Evolutionary conservation across 1,140 invertebrate genomes (phyloP).

Genomic region (Calephelis nemesis): DNA sequence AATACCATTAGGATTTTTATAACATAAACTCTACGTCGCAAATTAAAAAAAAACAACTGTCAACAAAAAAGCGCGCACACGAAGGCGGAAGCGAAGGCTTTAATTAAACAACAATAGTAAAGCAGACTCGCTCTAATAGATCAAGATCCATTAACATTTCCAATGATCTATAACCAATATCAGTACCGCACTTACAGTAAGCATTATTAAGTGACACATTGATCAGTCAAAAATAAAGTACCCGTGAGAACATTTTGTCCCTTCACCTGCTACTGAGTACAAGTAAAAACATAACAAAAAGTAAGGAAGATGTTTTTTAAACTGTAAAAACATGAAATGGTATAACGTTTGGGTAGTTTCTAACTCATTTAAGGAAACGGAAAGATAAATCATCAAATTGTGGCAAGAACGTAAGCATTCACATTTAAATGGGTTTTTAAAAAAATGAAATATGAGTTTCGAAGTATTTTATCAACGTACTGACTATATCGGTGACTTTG

Average conservation of each 20-base stretch:
- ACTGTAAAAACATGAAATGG: slow-evolving; percentile 18
- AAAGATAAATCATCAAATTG: background rate
- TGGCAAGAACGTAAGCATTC: too few species aligned
- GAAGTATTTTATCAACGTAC: too few species aligned
- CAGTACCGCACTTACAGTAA: slow-evolving; percentile 6
- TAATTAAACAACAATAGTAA: slow-evolving; percentile 2
- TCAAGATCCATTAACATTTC: slow-evolving; percentile 12
- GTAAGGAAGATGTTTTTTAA: slow-evolving; percentile 21
- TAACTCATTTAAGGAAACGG: background rate
- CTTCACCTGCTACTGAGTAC: slow-evolving; percentile 51
- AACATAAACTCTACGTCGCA: too few species aligned
- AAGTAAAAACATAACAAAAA: slow-evolving; percentile 57
- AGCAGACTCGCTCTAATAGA: slow-evolving; percentile 10
- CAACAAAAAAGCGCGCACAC: background rate
- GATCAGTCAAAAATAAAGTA: slow-evolving; percentile 24
- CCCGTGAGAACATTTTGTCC: slow-evolving; percentile 43
- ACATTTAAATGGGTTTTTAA: too few species aligned
- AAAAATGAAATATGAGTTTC: too few species aligned
- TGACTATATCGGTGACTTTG: too few species aligned
- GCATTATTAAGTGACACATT: slow-evolving; percentile 13
- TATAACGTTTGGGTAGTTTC: slow-evolving; percentile 9
- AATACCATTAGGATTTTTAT: too few species aligned
- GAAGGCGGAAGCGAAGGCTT: background rate
- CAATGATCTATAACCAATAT: slow-evolving; percentile 12
- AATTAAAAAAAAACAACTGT: background rate